Evolutionary conservation across 37 sponge, comb jelly and placozoan species (phyloP).

Genomic region (Geodia barretti): DNA sequence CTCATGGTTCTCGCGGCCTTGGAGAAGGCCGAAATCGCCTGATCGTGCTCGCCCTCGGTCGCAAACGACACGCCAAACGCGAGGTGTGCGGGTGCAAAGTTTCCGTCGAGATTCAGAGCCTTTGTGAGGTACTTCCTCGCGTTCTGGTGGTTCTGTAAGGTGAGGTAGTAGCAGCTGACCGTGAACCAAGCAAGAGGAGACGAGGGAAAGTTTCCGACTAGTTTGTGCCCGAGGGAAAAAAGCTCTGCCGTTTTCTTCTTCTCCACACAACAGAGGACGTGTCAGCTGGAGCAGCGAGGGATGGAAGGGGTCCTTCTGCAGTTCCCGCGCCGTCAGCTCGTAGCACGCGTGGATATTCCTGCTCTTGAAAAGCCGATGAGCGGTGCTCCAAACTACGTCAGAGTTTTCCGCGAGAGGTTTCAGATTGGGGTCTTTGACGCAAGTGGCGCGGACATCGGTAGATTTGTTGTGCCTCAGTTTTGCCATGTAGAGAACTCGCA

Average conservation of each 20-base stretch:
- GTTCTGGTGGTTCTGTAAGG: conserved; percentile 47
- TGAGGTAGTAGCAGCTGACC: conserved; percentile 83
- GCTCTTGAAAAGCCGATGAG: conserved; percentile 21
- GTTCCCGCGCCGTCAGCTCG: conserved; percentile 48
- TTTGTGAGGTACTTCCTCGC: conserved; percentile 77
- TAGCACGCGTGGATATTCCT: conserved; percentile 59
- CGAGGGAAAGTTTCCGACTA: conserved; percentile 64
- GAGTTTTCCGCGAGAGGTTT: conserved; percentile 22
- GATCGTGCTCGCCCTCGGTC: conserved; percentile 77
- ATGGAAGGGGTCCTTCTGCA: conserved; percentile 76
- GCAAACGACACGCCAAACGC: conserved; percentile 79
- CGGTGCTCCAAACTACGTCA: conserved; percentile 41
- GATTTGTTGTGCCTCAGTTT: conserved; percentile 36
- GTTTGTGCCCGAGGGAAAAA: conserved; percentile 62
- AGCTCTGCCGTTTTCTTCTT: conserved; percentile 56
- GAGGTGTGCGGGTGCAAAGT: conserved; percentile 70
- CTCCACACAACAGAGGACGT: conserved; percentile 60
- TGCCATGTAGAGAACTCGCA: conserved; percentile 42
- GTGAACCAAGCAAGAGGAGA: conserved; percentile 81
- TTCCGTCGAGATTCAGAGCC: conserved; percentile 45
- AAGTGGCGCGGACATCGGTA: no score
- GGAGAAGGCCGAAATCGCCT: conserved; percentile 83
- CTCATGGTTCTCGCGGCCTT: conserved; percentile 76
- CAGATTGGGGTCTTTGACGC: no score
- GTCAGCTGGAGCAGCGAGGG: conserved; percentile 37